Conservation (phyloP, 2,888 invertebrate species). For the Mesochorus sp. region DNA sequence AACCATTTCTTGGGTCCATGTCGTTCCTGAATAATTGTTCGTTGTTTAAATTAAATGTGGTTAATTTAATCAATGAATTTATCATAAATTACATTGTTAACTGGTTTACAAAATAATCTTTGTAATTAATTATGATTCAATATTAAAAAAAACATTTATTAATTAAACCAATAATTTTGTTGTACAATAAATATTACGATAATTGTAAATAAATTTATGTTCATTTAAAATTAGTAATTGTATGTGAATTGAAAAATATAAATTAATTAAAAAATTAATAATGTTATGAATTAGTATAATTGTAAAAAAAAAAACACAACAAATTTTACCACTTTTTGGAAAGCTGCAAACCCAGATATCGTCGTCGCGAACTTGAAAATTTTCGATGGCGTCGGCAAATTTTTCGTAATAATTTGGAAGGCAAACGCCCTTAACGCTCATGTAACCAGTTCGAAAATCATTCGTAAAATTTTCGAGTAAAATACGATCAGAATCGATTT, state of each 20-base stretch:
- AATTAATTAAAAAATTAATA: too few species aligned
- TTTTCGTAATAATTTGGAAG: conserved; percentile 81
- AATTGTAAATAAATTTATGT: too few species aligned
- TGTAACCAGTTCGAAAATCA: conserved; percentile 77
- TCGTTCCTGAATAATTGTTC: conserved; percentile 84
- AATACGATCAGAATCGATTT: conserved; percentile 67
- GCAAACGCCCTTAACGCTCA: conserved; percentile 77
- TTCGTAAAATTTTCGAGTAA: conserved; percentile 72
- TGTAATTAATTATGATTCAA: too few species aligned
- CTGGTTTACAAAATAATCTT: too few species aligned
- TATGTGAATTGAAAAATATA: too few species aligned
- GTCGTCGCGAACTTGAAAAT: conserved; percentile 82
- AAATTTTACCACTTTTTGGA: conserved; percentile 83
- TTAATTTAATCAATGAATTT: background rate
- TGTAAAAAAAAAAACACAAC: background rate
- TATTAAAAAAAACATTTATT: too few species aligned
- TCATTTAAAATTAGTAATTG: too few species aligned
- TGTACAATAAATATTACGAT: too few species aligned
- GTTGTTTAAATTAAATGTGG: background rate
- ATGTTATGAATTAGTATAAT: too few species aligned
- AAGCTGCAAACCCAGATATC: conserved; percentile 84
- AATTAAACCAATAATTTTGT: too few species aligned
- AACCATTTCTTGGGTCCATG: conserved; percentile 90
- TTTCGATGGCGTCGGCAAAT: conserved; percentile 80
- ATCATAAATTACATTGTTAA: background rate